Conservation (phyloP, 2,113 vertebrate genomes). For the Gymnogyps californianus region DNA sequence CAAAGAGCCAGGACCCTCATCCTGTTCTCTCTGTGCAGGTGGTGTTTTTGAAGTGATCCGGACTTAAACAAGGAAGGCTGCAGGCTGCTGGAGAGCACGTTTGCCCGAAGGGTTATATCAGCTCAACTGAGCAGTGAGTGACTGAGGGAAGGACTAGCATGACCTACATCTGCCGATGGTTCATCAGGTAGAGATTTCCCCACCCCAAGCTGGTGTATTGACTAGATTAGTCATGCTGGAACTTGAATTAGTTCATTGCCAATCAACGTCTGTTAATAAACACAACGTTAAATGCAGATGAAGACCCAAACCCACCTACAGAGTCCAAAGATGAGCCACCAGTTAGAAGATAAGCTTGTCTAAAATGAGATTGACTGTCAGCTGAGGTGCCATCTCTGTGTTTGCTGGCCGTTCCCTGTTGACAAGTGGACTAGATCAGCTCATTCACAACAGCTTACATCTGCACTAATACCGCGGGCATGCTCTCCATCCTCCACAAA, state of each 20-base stretch:
- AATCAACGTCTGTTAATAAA: background rate
- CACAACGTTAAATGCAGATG: background rate
- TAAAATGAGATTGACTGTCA: background rate
- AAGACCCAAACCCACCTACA: background rate
- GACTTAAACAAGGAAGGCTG: background rate
- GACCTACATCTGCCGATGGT: background rate
- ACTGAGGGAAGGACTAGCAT: background rate
- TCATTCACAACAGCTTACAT: background rate
- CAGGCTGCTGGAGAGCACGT: background rate
- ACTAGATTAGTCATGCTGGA: background rate
- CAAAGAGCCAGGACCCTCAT: background rate
- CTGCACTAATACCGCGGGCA: background rate
- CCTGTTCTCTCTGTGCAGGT: background rate
- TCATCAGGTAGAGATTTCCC: background rate
- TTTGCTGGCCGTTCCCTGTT: background rate
- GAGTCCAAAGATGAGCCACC: background rate
- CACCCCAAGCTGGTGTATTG: background rate
- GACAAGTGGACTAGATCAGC: background rate
- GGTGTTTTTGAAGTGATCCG: background rate
- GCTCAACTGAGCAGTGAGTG: background rate
- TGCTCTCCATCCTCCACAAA: background rate
- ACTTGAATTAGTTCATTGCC: background rate
- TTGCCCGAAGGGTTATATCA: background rate
- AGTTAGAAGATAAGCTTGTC: background rate
- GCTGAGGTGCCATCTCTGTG: background rate